phyloP scores from a whole-genome alignment of 2,797 vertebrate genomes.

The Bradypodion pumilum region DNA sequence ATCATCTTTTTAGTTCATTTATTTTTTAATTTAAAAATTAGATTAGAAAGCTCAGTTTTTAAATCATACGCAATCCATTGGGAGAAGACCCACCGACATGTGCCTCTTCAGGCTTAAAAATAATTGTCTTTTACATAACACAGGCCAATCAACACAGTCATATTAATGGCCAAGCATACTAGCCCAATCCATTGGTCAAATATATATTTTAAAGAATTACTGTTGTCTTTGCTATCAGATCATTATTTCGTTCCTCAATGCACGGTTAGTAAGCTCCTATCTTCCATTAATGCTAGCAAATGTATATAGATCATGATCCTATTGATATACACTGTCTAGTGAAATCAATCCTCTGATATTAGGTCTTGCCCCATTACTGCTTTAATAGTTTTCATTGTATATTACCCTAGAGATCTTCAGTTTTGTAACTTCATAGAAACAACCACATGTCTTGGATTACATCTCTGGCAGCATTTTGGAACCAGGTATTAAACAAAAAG shows the following conservation, averaged over 20 bases:
- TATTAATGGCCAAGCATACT: no score
- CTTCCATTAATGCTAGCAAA: constrained; percentile 13
- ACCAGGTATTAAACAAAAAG: constrained; percentile 5
- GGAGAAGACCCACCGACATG: no score
- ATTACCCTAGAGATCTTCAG: constrained; percentile 34
- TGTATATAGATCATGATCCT: neutral
- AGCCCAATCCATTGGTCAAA: no score
- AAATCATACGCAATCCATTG: no score
- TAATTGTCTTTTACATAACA: no score
- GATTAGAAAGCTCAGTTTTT: no score
- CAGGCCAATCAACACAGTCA: no score
- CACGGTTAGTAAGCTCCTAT: neutral
- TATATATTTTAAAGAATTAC: no score
- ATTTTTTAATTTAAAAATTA: no score
- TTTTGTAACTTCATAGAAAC: constrained; percentile 14
- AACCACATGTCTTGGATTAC: constrained; percentile 34
- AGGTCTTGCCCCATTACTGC: constrained; percentile 16
- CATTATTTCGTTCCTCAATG: neutral
- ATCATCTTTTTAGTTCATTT: no score
- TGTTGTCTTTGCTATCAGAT: no score
- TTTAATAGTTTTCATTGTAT: constrained; percentile 33
- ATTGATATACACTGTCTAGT: constrained; percentile 4
- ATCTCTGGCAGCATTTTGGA: constrained; percentile 42
- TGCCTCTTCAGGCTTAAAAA: no score
- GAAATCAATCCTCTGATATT: constrained; percentile 30